These are phyloP conservation scores for Strigamia crassipes DNA, from an alignment of 2,888 invertebrate genomes.

Conservation along the genomic window DNA sequence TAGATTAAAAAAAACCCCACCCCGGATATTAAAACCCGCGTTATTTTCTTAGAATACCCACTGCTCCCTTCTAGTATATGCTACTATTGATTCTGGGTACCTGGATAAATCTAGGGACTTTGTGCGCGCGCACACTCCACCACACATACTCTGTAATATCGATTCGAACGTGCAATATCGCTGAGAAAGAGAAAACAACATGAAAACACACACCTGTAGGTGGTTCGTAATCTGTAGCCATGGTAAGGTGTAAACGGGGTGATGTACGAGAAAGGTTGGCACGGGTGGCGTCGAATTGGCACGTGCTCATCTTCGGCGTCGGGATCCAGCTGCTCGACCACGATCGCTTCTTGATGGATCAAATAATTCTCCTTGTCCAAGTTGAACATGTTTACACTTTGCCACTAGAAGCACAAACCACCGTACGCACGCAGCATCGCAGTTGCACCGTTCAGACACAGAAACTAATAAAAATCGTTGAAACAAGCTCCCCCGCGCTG, in stretches of 20 bases:
- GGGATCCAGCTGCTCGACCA: constrained; percentile 45
- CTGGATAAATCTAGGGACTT: constrained; percentile 35
- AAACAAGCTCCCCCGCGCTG: background rate
- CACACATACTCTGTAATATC: background rate
- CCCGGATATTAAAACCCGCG: background rate
- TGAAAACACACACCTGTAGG: constrained; percentile 44
- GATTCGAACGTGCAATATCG: background rate
- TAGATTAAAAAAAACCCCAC: background rate
- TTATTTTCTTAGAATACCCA: background rate
- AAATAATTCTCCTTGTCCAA: constrained; percentile 49
- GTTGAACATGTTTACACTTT: constrained; percentile 47
- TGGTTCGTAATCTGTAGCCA: constrained; percentile 39
- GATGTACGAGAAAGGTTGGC: constrained; percentile 46
- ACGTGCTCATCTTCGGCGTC: constrained; percentile 19
- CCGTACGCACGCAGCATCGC: too few relatives aligned
- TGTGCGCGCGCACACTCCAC: background rate
- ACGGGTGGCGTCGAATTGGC: constrained; percentile 37
- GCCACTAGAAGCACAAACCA: background rate
- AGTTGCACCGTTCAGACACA: background rate
- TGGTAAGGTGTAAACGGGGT: constrained; percentile 42
- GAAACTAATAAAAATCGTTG: background rate
- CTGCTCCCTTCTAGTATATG: background rate
- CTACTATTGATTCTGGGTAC: constrained; percentile 18
- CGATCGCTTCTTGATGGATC: constrained; percentile 49
- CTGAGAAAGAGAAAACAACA: background rate